These are phyloP conservation scores for Leptothorax acervorum DNA, from an alignment of 2,888 invertebrate species.

Conservation along the genomic window DNA sequence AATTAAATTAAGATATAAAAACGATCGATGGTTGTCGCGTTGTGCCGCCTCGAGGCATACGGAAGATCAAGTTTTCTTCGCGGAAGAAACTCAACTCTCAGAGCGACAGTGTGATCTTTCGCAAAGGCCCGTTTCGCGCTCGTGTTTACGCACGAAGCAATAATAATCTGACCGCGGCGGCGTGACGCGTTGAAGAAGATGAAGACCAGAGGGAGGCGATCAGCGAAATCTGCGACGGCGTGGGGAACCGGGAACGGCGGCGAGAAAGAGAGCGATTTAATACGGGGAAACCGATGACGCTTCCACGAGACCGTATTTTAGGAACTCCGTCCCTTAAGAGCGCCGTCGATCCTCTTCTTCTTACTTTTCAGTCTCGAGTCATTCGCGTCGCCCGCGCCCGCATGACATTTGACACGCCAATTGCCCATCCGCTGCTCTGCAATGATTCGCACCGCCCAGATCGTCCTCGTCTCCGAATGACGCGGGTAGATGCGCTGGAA, in stretches of 20 bases:
- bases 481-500: background rate
- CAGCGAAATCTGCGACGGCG: background rate
- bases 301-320: constrained; percentile 33
- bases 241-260: background rate
- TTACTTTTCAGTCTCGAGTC: background rate
- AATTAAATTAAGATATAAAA: constrained; percentile 4
- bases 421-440: constrained; percentile 58
- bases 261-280: constrained; percentile 6
- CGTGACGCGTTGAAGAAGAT: constrained; percentile 11
- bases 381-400: constrained; percentile 58
- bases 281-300: constrained; percentile 39
- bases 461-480: constrained; percentile 1
- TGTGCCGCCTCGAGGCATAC: background rate
- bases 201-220: background rate
- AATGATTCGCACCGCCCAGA: constrained; percentile 64
- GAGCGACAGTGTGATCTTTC: background rate
- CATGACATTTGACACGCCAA: constrained; percentile 76
- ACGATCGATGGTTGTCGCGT: background rate
- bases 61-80: constrained; percentile 21
- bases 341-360: background rate
- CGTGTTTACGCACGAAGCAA: constrained; percentile 25
- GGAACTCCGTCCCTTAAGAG: constrained; percentile 12
- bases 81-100: background rate
- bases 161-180: constrained; percentile 13
- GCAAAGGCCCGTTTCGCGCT: background rate